These are phyloP conservation scores for Zapus hudsonius DNA, from an alignment of 2,113 vertebrate species.

Conservation along the genomic window DNA sequence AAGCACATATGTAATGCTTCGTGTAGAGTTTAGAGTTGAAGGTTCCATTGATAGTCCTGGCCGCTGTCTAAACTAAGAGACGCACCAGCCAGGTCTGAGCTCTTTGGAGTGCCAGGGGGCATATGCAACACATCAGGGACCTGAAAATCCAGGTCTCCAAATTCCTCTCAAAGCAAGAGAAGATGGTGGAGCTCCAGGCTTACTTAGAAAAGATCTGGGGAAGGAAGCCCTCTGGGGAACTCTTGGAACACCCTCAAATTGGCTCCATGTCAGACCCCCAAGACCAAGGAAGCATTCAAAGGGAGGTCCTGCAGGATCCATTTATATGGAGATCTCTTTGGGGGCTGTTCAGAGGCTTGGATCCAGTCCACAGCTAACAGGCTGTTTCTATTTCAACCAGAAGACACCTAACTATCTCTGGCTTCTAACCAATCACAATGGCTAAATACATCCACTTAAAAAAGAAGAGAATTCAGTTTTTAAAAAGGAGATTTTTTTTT, in stretches of 20 bases:
- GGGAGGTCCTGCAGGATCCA: conserved; percentile 85
- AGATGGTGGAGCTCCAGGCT: conserved; percentile 77
- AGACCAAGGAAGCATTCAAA: conserved; percentile 87
- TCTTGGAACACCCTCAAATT: conserved; percentile 84
- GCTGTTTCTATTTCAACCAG: conserved; percentile 81
- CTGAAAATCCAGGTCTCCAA: conserved; percentile 40
- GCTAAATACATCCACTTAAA: conserved; percentile 56
- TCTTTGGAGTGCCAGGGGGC: background rate
- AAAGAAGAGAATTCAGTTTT: too few relatives aligned
- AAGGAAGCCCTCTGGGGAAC: conserved; percentile 83
- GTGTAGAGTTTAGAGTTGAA: rapidly evolving
- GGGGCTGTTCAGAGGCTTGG: conserved; percentile 83
- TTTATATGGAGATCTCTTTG: conserved; percentile 88
- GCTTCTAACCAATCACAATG: conserved; percentile 68
- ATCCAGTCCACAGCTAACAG: conserved; percentile 80
- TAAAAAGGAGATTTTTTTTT: background rate
- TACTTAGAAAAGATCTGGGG: conserved; percentile 82
- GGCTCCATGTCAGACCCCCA: conserved; percentile 86
- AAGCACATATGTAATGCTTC: background rate
- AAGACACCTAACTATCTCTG: conserved; percentile 81
- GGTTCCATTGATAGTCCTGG: background rate
- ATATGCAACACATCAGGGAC: background rate
- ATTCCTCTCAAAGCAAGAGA: conserved; percentile 17
- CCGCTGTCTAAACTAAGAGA: rapidly evolving
- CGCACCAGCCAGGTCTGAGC: background rate